Evolutionary conservation across 35 echinoderm and acorn worm species (phyloP), one percentile per base, ranked within the genome.

Genomic region (Heliocidaris erythrogramma): DNA sequence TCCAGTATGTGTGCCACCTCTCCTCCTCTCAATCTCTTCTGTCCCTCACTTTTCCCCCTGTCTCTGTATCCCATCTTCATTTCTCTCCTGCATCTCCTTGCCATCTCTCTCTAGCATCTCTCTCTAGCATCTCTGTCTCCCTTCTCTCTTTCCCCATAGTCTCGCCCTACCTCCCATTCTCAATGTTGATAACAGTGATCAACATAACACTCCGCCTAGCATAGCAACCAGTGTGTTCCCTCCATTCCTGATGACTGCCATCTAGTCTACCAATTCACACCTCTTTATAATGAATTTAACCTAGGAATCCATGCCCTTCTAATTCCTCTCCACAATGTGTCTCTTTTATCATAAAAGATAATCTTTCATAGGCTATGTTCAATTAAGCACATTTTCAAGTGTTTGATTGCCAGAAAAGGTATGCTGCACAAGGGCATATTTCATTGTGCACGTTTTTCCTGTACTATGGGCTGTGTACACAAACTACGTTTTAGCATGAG

Each of bases 151-250:
- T 84, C 35, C 35, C 65, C 27, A 27, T 24, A n/a, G 65, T 78
- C 65, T 78, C 2, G 31, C 87, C 47, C 87, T 32, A 32, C 47
- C 87, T 89, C 47, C 87, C 65, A 32, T 48, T 89, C 87, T 48
- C 47, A 47, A 48, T 89, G 87, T 89, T 89, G 87, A 89, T 89
- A 89, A 47, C 32, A 12, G 87, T 48, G 31, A 89, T 89, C 87
- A 89, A 89, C 87, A 89, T 89, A 89, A 89, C 87, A 89, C 87
- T 89, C 87, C 87, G 47, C 87, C 87, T 89, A 89, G 87, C 87
- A 89, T 89, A 89, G 87, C 87, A 89, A 89, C 87, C 87, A 89
- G 87, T 89, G 87, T 89, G 47, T 48, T 89, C 87, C 87, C 32
- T 48, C 47, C 87, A 89, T 47, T 89, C 47, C 87, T 89, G 47